Percentiles rank a stretch among this genome's conserved stretches.
These are phyloP conservation scores for Vireo altiloquus DNA, from an alignment of 2,113 vertebrate genomes.

Conservation along the genomic window DNA sequence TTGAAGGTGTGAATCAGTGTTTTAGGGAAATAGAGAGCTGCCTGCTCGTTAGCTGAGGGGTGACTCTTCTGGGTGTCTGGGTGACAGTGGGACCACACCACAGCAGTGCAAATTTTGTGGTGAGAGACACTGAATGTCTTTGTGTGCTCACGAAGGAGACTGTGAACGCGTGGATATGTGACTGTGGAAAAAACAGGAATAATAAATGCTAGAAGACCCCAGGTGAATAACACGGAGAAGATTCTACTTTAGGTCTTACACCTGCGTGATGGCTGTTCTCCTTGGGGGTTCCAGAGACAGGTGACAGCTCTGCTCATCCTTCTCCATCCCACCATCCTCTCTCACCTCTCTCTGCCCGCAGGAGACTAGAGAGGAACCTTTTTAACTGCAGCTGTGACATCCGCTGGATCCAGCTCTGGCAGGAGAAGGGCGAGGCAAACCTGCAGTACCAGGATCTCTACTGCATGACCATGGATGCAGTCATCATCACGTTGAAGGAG, in stretches of 20 bases:
- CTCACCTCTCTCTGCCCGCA: conserved; percentile 29
- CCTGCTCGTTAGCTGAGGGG: neutral
- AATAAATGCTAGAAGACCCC: neutral
- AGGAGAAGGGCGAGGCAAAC: conserved; percentile 86
- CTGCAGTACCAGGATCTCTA: conserved; percentile 86
- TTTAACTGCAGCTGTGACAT: conserved; percentile 95
- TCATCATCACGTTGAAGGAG: conserved; percentile 80
- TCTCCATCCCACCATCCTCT: conserved; percentile 1
- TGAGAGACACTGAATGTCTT: neutral
- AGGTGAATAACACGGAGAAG: rapidly evolving
- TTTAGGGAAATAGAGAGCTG: neutral
- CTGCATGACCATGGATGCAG: conserved; percentile 82
- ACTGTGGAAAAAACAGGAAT: neutral
- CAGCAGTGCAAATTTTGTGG: neutral
- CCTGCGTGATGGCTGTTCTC: neutral
- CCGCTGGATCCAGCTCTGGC: conserved; percentile 98
- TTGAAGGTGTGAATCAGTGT: neutral
- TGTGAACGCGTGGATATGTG: rapidly evolving
- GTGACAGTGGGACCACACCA: neutral
- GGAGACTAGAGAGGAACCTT: conserved; percentile 88
- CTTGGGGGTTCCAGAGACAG: neutral
- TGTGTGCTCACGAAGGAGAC: rapidly evolving
- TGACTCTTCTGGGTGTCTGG: neutral
- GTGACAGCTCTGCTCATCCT: neutral
- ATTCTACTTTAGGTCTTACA: neutral